Evolutionary conservation across 2,797 vertebrate genomes (phyloP).

Genomic region (Protosalanx chinensis): DNA sequence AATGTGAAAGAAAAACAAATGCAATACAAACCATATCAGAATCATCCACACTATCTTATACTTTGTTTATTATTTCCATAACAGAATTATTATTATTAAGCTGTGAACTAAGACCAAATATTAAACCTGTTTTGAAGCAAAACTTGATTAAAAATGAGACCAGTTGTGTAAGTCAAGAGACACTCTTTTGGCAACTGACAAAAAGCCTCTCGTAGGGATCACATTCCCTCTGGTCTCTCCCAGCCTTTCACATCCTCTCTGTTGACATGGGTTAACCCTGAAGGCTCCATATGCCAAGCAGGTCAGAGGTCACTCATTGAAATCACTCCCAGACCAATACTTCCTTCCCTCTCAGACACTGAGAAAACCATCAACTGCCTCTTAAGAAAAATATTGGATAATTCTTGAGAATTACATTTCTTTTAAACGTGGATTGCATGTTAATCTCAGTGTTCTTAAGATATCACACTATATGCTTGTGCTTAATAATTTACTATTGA

Average conservation of each 20-base stretch:
- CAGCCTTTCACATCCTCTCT: constrained; percentile 66
- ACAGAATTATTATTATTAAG: background rate
- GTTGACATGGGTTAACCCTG: constrained; percentile 64
- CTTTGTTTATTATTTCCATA: background rate
- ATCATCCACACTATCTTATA: background rate
- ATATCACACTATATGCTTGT: no score
- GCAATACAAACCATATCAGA: background rate
- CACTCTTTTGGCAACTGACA: constrained; percentile 40
- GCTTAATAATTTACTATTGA: no score
- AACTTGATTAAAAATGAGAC: constrained; percentile 4
- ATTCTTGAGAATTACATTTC: no score
- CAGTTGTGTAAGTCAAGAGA: constrained; percentile 3
- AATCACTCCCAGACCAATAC: constrained; percentile 68
- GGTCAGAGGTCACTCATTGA: constrained; percentile 65
- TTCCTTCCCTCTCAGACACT: constrained; percentile 52
- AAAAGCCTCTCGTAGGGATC: constrained; percentile 52
- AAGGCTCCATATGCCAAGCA: constrained; percentile 55
- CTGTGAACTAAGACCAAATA: background rate
- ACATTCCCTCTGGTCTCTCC: constrained; percentile 53
- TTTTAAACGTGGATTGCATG: background rate
- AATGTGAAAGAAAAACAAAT: background rate
- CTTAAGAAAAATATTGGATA: background rate
- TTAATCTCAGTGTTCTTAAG: background rate
- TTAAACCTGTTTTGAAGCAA: no score
- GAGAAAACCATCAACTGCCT: constrained; percentile 40